Percentiles rank a stretch among this genome's conserved stretches.
phyloP scores from a whole-genome alignment of 2,797 vertebrate species.

The Pipistrellus nathusii region DNA sequence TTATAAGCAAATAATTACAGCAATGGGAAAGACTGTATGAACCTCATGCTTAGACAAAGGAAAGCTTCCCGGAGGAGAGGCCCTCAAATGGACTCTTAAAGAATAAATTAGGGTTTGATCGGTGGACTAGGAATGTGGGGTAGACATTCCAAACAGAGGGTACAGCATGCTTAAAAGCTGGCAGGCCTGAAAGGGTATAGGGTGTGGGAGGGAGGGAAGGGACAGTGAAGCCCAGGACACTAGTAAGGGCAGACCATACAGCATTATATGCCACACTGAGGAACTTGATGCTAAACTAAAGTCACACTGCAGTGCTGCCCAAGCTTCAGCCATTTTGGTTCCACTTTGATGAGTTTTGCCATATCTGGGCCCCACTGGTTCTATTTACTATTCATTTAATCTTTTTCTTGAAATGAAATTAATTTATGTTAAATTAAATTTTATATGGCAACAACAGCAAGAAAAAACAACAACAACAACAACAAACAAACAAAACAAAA shows the following conservation, averaged over 20 bases:
- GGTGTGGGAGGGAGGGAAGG: background rate
- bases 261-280: background rate
- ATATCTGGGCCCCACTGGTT: background rate
- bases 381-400: conserved; percentile 34
- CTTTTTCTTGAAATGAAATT: conserved; percentile 35
- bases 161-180: background rate
- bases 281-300: background rate
- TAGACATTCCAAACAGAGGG: background rate
- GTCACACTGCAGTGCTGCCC: background rate
- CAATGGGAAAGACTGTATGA: background rate
- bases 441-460: background rate
- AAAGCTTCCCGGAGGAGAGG: conserved; percentile 28
- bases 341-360: background rate
- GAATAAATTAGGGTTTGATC: background rate
- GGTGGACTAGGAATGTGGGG: background rate
- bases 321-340: background rate
- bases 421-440: conserved; percentile 37
- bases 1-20: conserved; percentile 33
- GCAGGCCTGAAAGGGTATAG: background rate
- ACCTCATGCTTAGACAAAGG: background rate
- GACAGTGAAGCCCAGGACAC: background rate
- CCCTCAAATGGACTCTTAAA: conserved; percentile 20
- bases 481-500: conserved; percentile 44
- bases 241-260: background rate
- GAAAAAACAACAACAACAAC: background rate